Evolutionary conservation across 2,797 vertebrate genomes (phyloP).

Genomic region (Bradypodion pumilum): DNA sequence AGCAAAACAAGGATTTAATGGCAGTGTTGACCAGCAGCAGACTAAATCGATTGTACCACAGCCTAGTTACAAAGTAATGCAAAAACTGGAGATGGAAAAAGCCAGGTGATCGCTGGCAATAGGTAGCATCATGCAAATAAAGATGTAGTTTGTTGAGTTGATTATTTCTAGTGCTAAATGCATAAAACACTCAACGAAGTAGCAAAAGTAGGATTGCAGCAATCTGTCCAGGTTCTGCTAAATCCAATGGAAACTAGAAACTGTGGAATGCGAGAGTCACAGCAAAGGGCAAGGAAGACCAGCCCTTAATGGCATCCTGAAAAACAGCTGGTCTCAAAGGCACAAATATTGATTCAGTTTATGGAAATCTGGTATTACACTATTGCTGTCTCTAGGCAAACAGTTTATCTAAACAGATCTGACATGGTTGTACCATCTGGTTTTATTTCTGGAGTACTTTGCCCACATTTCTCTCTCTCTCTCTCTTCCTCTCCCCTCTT

Average conservation of each 20-base stretch:
- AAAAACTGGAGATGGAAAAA: conserved; percentile 61
- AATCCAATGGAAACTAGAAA: conserved; percentile 72
- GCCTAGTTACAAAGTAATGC: conserved; percentile 75
- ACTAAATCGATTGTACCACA: conserved; percentile 3
- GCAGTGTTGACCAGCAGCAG: conserved; percentile 37
- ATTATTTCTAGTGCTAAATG: conserved; percentile 72
- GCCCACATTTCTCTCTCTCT: conserved; percentile 67
- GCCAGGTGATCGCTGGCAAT: conserved; percentile 44
- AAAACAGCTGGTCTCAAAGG: conserved; percentile 88
- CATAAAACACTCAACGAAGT: conserved; percentile 69
- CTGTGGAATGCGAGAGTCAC: conserved; percentile 74
- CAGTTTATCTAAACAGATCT: conserved; percentile 89
- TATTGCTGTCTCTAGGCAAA: conserved; percentile 85
- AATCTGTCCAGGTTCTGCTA: conserved; percentile 71
- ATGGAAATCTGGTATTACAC: conserved; percentile 85
- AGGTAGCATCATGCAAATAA: conserved; percentile 69
- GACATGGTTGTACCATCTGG: conserved; percentile 79
- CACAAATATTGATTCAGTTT: conserved; percentile 93
- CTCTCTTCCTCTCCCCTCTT: not conserved
- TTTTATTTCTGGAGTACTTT: conserved; percentile 76
- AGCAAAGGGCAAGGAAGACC: conserved; percentile 61
- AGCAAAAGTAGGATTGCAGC: conserved; percentile 52
- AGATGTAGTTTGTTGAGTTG: conserved; percentile 71
- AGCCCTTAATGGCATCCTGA: conserved; percentile 93
- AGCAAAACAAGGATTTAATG: conserved; percentile 32